phyloP scores from a whole-genome alignment of 1,140 invertebrate species.

The Apis dorsata region DNA sequence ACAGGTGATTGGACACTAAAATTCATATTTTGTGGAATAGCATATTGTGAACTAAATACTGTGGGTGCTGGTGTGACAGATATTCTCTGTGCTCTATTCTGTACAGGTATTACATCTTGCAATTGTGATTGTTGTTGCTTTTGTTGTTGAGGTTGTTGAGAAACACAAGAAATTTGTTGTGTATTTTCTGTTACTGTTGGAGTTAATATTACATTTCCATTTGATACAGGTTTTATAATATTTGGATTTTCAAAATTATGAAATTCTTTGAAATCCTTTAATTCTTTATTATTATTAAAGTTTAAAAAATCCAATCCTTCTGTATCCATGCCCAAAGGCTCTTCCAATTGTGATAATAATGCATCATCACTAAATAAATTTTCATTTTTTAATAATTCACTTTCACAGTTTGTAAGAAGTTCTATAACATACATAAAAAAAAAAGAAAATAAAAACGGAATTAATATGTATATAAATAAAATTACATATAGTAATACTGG shows the following conservation, averaged over 20 bases:
- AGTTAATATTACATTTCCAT: constrained; percentile 56
- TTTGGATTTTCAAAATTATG: constrained; percentile 60
- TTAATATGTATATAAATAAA: background rate
- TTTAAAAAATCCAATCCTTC: constrained; percentile 74
- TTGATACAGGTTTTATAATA: constrained; percentile 57
- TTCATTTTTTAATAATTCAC: constrained; percentile 75
- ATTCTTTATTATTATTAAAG: constrained; percentile 54
- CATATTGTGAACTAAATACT: constrained; percentile 74
- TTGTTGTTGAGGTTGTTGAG: constrained; percentile 35
- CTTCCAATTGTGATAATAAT: constrained; percentile 72
- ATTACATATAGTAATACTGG: background rate
- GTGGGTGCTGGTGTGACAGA: constrained; percentile 65
- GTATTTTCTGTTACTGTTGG: constrained; percentile 41
- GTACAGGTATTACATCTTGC: constrained; percentile 52
- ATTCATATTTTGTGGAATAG: constrained; percentile 75
- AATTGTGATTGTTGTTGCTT: constrained; percentile 33
- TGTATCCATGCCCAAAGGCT: constrained; percentile 70
- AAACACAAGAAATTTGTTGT: constrained; percentile 50
- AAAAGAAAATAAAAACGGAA: background rate
- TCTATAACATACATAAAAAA: constrained; percentile 65
- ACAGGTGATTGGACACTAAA: constrained; percentile 76
- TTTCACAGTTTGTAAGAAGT: constrained; percentile 76
- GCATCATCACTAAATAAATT: constrained; percentile 75
- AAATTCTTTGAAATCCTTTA: constrained; percentile 61
- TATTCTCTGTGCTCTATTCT: constrained; percentile 64